Conservation (phyloP, 2,113 vertebrate genomes). For the Petaurus breviceps region DNA sequence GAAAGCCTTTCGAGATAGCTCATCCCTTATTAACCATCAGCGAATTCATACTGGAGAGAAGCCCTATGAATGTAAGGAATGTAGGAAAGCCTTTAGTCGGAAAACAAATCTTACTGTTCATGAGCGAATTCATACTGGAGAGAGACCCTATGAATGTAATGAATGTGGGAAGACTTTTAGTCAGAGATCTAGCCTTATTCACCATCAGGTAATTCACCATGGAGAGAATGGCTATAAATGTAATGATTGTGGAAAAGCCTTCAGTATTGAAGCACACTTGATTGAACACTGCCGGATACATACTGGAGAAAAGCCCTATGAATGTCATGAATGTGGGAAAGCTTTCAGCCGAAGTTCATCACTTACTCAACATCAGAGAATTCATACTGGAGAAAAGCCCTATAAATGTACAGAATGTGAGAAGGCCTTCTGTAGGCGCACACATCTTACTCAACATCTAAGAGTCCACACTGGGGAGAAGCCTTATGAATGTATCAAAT, state of each 20-base stretch:
- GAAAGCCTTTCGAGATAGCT: conserved; percentile 78
- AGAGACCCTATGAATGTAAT: conserved; percentile 75
- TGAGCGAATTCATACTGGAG: conserved; percentile 75
- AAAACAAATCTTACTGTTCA: conserved; percentile 82
- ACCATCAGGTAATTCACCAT: conserved; percentile 77
- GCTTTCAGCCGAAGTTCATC: conserved; percentile 75
- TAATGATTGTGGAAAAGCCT: conserved; percentile 76
- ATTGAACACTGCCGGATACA: conserved; percentile 75
- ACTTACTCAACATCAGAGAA: conserved; percentile 75
- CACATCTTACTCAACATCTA: conserved; percentile 73
- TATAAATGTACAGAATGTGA: conserved; percentile 73
- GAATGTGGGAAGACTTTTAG: conserved; percentile 81
- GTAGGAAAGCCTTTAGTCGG: conserved; percentile 78
- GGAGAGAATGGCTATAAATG: conserved; percentile 82
- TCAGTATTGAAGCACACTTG: conserved; percentile 75
- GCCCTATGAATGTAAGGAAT: conserved; percentile 79
- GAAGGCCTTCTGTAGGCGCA: conserved; percentile 76
- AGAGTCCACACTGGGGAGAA: conserved; percentile 75
- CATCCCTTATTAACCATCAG: conserved; percentile 79
- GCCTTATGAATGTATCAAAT: conserved; percentile 73
- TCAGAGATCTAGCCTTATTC: conserved; percentile 77
- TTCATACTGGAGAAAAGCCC: conserved; percentile 71
- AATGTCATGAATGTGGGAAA: conserved; percentile 76
- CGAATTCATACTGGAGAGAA: conserved; percentile 80
- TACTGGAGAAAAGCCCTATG: conserved; percentile 78